These are phyloP conservation scores for Myoxocephalus aenaeus DNA, from an alignment of 2,797 vertebrate genomes.

Conservation along the genomic window DNA sequence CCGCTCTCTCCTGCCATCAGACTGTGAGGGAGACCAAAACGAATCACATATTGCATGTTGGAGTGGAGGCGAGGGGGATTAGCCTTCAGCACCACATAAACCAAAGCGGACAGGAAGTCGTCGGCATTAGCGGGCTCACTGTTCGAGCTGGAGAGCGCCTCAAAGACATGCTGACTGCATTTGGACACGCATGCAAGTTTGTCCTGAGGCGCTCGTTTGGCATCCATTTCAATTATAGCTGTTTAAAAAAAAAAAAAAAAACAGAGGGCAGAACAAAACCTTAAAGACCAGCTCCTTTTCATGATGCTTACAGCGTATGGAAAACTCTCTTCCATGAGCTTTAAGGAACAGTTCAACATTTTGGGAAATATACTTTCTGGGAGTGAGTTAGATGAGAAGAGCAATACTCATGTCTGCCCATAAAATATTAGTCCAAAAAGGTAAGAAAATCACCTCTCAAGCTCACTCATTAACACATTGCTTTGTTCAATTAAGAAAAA, in stretches of 20 bases:
- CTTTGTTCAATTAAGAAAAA: background rate
- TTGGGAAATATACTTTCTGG: conserved; percentile 1
- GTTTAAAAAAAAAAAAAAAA: background rate
- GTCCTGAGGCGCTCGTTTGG: conserved; percentile 87
- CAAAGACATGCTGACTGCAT: conserved; percentile 85
- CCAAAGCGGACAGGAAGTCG: conserved; percentile 85
- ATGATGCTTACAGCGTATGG: background rate
- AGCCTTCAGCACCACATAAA: conserved; percentile 86
- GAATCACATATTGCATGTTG: conserved; percentile 88
- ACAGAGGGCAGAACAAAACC: background rate
- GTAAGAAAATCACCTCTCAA: background rate
- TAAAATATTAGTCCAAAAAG: conserved; percentile 1
- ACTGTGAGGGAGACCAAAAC: conserved; percentile 87
- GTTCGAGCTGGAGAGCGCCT: conserved; percentile 79
- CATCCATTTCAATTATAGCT: conserved; percentile 89
- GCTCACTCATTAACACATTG: background rate
- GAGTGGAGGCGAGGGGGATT: conserved; percentile 87
- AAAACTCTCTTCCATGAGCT: background rate
- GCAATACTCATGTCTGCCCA: background rate
- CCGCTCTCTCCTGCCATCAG: conserved; percentile 87
- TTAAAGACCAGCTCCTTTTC: background rate
- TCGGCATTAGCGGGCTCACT: conserved; percentile 85
- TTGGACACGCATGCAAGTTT: conserved; percentile 85
- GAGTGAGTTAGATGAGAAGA: background rate
- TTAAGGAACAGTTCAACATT: background rate